Base-by-base conservation (phyloP, 2,888 invertebrate species). In the Dioctria linearis region DNA sequence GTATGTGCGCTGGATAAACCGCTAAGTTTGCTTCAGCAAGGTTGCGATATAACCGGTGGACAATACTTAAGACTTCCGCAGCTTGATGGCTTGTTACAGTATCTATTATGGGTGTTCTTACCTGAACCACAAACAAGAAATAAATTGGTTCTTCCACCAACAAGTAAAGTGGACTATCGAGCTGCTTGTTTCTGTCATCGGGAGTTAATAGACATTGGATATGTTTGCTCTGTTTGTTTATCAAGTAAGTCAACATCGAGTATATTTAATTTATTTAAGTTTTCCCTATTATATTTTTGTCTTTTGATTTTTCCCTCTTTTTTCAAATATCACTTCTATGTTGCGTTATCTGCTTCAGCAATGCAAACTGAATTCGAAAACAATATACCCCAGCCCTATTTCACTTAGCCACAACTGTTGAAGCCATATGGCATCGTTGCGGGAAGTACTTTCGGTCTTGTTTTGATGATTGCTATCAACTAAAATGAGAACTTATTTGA, bases 101-200 rank as follows among this genome's bases (percentile, higher is more conserved):
- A 89, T 84, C 84, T 89, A 8, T 78, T 89, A 93, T 98, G 98
- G 97, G 95, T 98, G 6, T 98, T 98, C 87, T 90, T 98, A 61
- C 97, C 98, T 0, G 96, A 97, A 85, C 94, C 93, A 0, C 92
- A 92, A 49, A 92, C 95, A 83, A 91, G 98, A 6, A 92, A 92
- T 66, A 95, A 96, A 87, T 89, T 98, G 83, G 95, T 97, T 2
- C 88, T 98, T 67, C 98, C 98, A 0, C 96, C 97, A 0, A 93
- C 95, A 0, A 95, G 95, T 0, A 95, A 96, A 84, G 97, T 99
- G 4, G 98, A 98, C 90, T 98, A 98, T 89, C 91, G 98, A 84
- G 98, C 99, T 3, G 98, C 98, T 0, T 99, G 99, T 89, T 99
- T 99, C 90, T 99, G 99, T 86, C 99, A 99, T 88, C 91, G 98